Base-by-base conservation (phyloP, 2,113 vertebrate species). In the Vulpes ferrilata region DNA sequence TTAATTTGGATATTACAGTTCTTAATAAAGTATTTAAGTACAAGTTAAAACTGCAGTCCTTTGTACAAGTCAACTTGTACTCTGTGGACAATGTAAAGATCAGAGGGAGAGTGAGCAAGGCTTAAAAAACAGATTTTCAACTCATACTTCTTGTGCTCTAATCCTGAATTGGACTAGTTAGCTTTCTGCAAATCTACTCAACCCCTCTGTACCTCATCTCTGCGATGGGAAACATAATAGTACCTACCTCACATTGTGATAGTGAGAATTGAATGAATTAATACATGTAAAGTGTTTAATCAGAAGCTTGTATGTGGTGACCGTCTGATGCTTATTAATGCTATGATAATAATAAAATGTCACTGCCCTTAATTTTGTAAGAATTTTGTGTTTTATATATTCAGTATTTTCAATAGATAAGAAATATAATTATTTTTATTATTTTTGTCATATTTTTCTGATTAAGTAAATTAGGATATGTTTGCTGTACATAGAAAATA, bases 361-460 rank as follows among this genome's bases (percentile, higher is more conserved):
- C 20, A 12, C 12, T 64, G 4, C n/a, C 53, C 13, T 95, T 85
- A 71, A 90, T 90, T 82, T 87, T 97, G 55, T 92, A 30, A 82
- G 11, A 95, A 95, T 62, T 80, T 85, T 97, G 0, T 85, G 74
- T 95, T 97, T 69, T 93, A 73, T 57, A 38, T 60, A 88, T 51
- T 5, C 7, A 67, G 0, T 82, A 9, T 90, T 90, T 92, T 83
- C 13, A 90, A 20, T 38, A 76, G 25, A 20, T 67, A 57, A 93
- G 20, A 60, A 79, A 22, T 92, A 53, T 64, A 88, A 88, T 78
- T 64, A 10, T 57, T 90, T 91, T 85, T 35, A 69, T 55, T 62
- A 73, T 91, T 91, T 88, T 95, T 79, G 9, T 83, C 83, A 93
- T 96, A 78, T 94, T 97, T 95, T 96, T 93, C 76, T 88, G 96